Base-by-base conservation (phyloP, 2,797 vertebrate genomes). In the Parauchenoglanis ngamensis region DNA sequence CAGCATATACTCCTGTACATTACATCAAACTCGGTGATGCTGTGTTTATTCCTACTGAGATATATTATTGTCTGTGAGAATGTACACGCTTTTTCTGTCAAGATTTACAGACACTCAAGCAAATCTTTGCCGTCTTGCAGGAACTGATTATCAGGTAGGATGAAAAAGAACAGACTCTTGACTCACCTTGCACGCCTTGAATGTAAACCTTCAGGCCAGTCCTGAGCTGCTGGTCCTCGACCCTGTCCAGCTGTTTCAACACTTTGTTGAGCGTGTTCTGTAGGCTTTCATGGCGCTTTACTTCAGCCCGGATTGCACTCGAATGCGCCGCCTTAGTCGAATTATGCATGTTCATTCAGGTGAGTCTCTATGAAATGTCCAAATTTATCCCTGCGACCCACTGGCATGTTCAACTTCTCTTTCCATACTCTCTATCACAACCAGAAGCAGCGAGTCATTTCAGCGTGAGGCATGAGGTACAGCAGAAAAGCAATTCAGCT, bases 101-200 rank as follows among this genome's bases (percentile, higher is more conserved):
- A n/a, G 35, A n/a, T 61, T 65, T 28, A 31, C 3, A 31, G 15
- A 83, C 61, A 67, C 13, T 28, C 21, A 8, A 81, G 78, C 21
- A n/a, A n/a, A 68, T 70, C 7, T 68, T 54, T 19, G 75, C 35
- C 23, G 8, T 72, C 28, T 17, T 44, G 23, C 54, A 46, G 13
- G n/a, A 73, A 23, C 31, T 44, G 35, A n/a, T 70, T 7, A 54
- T 59, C 23, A 19, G 7, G 10, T 12, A 35, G 17, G 10, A n/a
- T 15, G 28, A 21, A 46, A 76, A 44, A 6, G 8, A 57, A 23
- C 7, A 35, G 52, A 40, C 76, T 13, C 77, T 70, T 25, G 25
- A 63, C 96, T 95, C 92, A 98, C 97, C 97, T 97, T 93, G 90
- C 80, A 98, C 90, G 31, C 94, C 94, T 90, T 95, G 94, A 78